A percentile compares a stretch with the other conserved stretches of the same genome.
phyloP scores from a whole-genome alignment of 2,113 vertebrate genomes.

The Daubentonia madagascariensis region DNA sequence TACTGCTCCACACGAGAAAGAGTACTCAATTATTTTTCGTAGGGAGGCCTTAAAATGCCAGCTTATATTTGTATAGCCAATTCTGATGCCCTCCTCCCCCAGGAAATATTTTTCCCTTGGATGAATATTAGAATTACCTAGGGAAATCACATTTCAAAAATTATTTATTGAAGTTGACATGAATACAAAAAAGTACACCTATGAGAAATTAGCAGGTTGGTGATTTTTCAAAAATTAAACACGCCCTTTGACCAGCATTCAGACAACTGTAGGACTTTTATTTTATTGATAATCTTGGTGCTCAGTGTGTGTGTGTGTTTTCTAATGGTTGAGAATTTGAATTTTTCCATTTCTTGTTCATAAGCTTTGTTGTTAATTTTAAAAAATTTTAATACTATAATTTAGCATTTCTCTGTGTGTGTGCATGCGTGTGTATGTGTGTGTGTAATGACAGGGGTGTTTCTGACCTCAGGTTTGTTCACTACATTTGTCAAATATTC shows the following conservation, averaged over 20 bases:
- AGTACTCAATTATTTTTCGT: neutral
- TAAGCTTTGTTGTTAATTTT: neutral
- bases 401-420: neutral
- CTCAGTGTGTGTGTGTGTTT: neutral
- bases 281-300: neutral
- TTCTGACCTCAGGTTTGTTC: neutral
- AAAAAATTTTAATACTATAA: neutral
- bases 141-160: neutral
- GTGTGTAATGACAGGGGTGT: neutral
- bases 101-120: neutral
- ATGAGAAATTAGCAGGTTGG: neutral
- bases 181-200: neutral
- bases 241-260: neutral
- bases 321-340: neutral
- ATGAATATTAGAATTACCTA: neutral
- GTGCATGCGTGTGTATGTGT: neutral
- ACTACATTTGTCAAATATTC: neutral
- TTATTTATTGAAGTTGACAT: neutral
- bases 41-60: neutral
- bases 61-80: neutral
- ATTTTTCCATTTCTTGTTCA: neutral
- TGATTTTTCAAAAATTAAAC: neutral
- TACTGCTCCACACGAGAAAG: neutral
- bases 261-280: neutral
- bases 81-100: neutral